Evolutionary conservation across 2,888 invertebrate species (phyloP), one percentile per base, ranked within the genome.

Genomic region (Acanthosepion esculentum): DNA sequence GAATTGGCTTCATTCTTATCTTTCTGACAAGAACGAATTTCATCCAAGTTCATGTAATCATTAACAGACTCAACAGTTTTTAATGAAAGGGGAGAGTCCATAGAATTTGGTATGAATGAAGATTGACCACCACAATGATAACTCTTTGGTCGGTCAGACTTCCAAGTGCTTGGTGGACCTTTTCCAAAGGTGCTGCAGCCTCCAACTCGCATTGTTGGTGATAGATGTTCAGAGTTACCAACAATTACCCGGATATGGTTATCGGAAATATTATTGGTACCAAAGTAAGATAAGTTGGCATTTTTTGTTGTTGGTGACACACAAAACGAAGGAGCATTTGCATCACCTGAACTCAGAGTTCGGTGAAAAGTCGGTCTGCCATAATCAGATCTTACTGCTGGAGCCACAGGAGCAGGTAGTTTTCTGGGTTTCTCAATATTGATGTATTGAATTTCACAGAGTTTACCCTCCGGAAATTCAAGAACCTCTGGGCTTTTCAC

Each of bases 181-280:
- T 92, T 92, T 12, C 92, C 92, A 48, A 92, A 92, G 29, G 92
- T 92, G n/a, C 92, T 92, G n/a, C 50, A 92, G n/a, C 50, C 50
- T 48, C 92, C 92, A 23, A 48, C 18, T 15, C 92, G 48, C 48
- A 48, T 48, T 6, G 33, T 23, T 18, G 92, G 48, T 12, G 12
- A 23, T 29, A 48, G 48, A n/a, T 48, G 26, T 48, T 92, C 92
- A 48, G 48, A 92, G 15, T 92, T 92, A n/a, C 78, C 78, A 12
- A 92, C 92, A 26, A 92, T 48, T 3, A 92, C 92, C 26, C 23
- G 92, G 48, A 92, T 92, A 15, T 48, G 48, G n/a, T 26, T 50
- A 7, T 48, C 92, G 15, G 50, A n/a, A 50, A 48, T 48, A 92
- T 48, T 92, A 50, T 92, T 92, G n/a, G 18, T 92, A 92, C 50